These are phyloP conservation scores for Aphidoletes aphidimyza DNA, from an alignment of 2,888 invertebrate species.

Conservation along the genomic window DNA sequence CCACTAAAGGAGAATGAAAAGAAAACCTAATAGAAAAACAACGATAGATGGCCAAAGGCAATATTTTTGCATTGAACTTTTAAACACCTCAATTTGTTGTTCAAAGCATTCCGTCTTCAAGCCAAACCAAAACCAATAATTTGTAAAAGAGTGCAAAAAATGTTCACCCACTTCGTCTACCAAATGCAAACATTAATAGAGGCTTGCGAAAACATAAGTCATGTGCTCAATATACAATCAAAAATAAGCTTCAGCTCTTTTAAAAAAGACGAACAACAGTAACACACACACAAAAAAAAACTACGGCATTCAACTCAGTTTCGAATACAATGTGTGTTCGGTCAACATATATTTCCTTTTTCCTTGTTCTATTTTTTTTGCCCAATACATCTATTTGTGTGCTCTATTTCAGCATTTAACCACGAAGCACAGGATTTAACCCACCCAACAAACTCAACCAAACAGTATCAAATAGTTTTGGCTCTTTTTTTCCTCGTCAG, in stretches of 20 bases:
- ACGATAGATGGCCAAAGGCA: neutral
- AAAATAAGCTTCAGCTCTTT: constrained; percentile 20
- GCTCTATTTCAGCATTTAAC: constrained; percentile 18
- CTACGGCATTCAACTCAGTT: neutral
- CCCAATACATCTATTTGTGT: too few relatives aligned
- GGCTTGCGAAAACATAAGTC: neutral
- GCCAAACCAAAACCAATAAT: neutral
- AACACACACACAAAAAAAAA: too few relatives aligned
- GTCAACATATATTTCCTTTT: constrained; percentile 10
- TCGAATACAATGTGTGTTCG: neutral
- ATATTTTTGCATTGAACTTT: constrained; percentile 49
- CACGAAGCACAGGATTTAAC: neutral
- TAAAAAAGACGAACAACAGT: neutral
- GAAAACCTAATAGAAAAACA: neutral
- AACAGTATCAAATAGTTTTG: constrained; percentile 43
- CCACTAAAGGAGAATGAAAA: neutral
- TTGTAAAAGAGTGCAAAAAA: neutral
- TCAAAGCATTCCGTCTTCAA: constrained; percentile 12
- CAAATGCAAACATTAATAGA: constrained; percentile 2
- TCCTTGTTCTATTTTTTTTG: neutral
- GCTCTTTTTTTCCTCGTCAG: neutral
- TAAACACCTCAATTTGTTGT: constrained; percentile 47
- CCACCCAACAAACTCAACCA: constrained; percentile 1
- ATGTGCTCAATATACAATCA: neutral
- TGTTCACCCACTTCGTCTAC: neutral